Conservation (phyloP, 2,797 vertebrate genomes). For the Tiaroga cobitis region DNA sequence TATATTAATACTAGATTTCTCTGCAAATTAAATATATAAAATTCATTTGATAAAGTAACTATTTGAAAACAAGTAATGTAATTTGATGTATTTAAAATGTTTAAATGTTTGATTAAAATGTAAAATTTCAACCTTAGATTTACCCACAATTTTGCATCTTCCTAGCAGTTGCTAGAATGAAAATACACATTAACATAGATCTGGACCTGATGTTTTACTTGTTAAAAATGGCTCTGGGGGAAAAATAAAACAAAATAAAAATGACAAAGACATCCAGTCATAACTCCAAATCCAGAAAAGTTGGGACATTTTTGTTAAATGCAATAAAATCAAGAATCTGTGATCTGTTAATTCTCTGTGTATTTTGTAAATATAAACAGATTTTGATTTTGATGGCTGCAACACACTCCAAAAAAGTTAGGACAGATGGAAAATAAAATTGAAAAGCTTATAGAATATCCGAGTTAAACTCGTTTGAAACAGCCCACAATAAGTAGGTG, state of each 20-base stretch:
- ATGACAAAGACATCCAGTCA: conserved; percentile 12
- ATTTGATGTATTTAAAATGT: background rate
- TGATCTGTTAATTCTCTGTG: background rate
- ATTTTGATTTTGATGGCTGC: background rate
- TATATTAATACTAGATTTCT: background rate
- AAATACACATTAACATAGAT: background rate
- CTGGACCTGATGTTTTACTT: conserved; percentile 28
- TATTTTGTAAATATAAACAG: background rate
- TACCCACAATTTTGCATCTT: background rate
- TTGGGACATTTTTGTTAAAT: background rate
- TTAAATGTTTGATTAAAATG: background rate
- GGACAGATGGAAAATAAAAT: background rate
- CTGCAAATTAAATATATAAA: background rate
- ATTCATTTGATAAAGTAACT: background rate
- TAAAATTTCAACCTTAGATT: background rate
- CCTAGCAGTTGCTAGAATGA: background rate
- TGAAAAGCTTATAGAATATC: background rate
- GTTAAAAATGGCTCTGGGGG: background rate
- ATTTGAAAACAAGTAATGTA: background rate
- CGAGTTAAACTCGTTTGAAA: background rate
- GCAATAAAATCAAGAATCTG: background rate
- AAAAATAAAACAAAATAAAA: conserved; percentile 22
- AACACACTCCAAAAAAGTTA: background rate
- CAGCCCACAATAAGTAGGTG: background rate
- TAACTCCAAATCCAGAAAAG: background rate